Conservation (phyloP, 2,113 vertebrate genomes). For the Pachyramphus minor region DNA sequence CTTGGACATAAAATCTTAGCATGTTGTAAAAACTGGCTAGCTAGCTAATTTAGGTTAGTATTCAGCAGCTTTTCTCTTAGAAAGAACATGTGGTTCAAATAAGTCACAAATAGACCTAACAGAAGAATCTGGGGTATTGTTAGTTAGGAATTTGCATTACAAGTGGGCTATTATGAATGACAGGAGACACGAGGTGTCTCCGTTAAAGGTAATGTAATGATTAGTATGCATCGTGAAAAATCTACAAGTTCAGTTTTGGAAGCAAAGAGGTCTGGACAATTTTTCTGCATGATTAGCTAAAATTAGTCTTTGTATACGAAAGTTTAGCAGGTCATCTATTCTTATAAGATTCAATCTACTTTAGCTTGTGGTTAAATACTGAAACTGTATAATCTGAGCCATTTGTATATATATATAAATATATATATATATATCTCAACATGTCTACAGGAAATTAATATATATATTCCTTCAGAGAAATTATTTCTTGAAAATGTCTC, state of each 20-base stretch:
- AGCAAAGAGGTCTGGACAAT: not conserved
- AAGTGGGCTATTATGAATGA: slow-evolving; percentile 13
- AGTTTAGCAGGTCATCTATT: not conserved
- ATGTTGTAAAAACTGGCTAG: not conserved
- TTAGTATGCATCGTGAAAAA: not conserved
- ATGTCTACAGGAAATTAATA: not conserved
- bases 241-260: slow-evolving; percentile 2
- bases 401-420: not conserved
- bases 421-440: not conserved
- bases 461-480: not conserved
- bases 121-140: not conserved
- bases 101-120: not conserved
- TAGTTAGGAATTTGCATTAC: slow-evolving; percentile 14
- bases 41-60: not conserved
- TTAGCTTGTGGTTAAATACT: not conserved
- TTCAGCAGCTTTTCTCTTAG: not conserved
- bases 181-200: not conserved
- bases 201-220: slow-evolving; percentile 1
- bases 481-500: not conserved
- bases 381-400: not conserved
- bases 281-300: slow-evolving; percentile 2
- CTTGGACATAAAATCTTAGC: not conserved
- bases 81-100: not conserved
- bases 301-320: not conserved
- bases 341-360: not conserved